Conservation (phyloP, 2,797 vertebrate species). For the Sciurus vulgaris region DNA sequence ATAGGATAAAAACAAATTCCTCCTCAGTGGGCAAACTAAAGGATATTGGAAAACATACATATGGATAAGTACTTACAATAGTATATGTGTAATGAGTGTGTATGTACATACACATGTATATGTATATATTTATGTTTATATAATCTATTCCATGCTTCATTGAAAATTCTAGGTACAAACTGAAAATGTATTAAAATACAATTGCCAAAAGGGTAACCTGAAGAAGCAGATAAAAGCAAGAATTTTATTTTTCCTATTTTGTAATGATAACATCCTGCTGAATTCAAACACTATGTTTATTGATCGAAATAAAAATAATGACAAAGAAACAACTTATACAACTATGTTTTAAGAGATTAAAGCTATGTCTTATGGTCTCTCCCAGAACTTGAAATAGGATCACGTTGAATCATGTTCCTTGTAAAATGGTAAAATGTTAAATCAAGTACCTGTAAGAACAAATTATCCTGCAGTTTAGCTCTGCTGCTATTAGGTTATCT, state of each 20-base stretch:
- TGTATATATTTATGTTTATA: too few relatives aligned
- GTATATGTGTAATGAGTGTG: not conserved
- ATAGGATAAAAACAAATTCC: not conserved
- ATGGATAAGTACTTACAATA: not conserved
- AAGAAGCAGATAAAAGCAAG: not conserved
- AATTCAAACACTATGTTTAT: not conserved
- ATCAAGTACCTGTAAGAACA: not conserved
- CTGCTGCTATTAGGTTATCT: not conserved
- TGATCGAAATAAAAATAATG: conserved; percentile 48
- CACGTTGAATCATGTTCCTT: not conserved
- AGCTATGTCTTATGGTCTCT: not conserved
- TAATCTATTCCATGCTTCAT: not conserved
- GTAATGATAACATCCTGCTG: not conserved
- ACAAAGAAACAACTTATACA: conserved; percentile 33
- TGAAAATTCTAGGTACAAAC: not conserved
- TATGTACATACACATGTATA: too few relatives aligned
- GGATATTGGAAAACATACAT: not conserved
- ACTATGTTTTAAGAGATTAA: not conserved
- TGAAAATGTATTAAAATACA: conserved; percentile 34
- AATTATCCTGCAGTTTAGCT: not conserved
- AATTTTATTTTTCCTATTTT: not conserved
- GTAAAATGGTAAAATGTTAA: conserved; percentile 18
- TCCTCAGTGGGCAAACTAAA: not conserved
- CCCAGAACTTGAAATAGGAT: not conserved
- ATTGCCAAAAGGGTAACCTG: not conserved